A percentile compares a stretch with the other conserved stretches of the same genome.
Conservation (phyloP, 2,113 vertebrate species). For the Oryzias javanicus region DNA sequence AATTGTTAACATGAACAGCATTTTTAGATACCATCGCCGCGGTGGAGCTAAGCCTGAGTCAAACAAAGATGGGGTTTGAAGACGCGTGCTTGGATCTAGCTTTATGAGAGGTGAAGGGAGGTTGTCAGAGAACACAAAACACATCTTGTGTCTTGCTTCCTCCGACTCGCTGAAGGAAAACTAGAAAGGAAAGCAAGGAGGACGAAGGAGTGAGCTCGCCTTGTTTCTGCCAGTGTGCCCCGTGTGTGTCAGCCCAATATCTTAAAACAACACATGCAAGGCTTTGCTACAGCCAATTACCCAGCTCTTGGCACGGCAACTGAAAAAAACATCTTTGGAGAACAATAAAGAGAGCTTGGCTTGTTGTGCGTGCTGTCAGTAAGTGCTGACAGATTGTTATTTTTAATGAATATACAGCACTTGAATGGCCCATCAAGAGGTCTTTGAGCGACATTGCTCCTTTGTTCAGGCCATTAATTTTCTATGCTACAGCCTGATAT, state of each 20-base stretch:
- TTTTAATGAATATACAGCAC: constrained; percentile 81
- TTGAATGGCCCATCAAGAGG: constrained; percentile 79
- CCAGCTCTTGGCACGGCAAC: constrained; percentile 74
- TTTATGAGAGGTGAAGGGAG: constrained; percentile 71
- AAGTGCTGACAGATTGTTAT: constrained; percentile 80
- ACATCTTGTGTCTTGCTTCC: constrained; percentile 59
- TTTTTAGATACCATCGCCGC: constrained; percentile 54
- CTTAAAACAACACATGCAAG: constrained; percentile 80
- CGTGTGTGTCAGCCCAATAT: constrained; percentile 78
- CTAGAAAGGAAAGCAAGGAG: constrained; percentile 27
- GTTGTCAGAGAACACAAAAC: constrained; percentile 71
- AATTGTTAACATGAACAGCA: constrained; percentile 60
- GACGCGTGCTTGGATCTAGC: constrained; percentile 61
- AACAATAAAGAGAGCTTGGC: constrained; percentile 73
- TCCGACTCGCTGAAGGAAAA: constrained; percentile 55
- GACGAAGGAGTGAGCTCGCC: constrained; percentile 31
- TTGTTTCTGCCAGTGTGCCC: constrained; percentile 74
- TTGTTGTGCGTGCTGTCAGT: constrained; percentile 75
- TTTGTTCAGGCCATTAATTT: constrained; percentile 74
- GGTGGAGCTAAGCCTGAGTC: constrained; percentile 58
- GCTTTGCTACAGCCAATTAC: constrained; percentile 80
- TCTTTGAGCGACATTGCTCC: constrained; percentile 72
- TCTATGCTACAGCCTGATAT: constrained; percentile 66
- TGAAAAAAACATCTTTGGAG: constrained; percentile 76
- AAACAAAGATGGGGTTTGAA: constrained; percentile 67